phyloP scores from a whole-genome alignment of 2,797 vertebrate species.

The Alfaro cultratus region DNA sequence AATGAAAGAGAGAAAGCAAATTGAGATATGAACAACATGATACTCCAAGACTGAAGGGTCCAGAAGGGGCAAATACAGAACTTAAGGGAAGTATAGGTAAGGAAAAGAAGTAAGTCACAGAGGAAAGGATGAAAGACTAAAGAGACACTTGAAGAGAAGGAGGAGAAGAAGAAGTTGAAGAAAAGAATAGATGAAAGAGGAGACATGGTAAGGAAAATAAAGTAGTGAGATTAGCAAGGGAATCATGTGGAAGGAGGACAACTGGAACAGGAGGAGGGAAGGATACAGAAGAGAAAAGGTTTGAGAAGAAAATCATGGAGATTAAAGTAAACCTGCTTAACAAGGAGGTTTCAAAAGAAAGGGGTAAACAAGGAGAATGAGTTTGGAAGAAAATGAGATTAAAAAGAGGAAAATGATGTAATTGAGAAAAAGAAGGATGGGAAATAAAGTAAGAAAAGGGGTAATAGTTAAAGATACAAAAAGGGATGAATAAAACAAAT shows the following conservation, averaged over 20 bases:
- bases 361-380: background rate
- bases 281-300: background rate
- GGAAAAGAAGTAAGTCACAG: slow-evolving; percentile 21
- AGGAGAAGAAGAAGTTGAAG: background rate
- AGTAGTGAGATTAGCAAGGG: slow-evolving; percentile 9
- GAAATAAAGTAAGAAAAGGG: background rate
- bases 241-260: slow-evolving; percentile 25
- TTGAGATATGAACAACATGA: slow-evolving; percentile 48
- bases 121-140: slow-evolving; percentile 43
- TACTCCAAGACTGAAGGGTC: slow-evolving; percentile 41
- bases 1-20: slow-evolving; percentile 40
- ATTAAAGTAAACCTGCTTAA: slow-evolving; percentile 14
- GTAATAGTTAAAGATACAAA: background rate
- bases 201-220: slow-evolving; percentile 26
- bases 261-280: slow-evolving; percentile 24
- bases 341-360: background rate
- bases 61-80: slow-evolving; percentile 51
- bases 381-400: background rate
- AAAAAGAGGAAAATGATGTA: background rate
- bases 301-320: slow-evolving; percentile 10
- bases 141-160: slow-evolving; percentile 14
- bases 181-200: slow-evolving; percentile 31
- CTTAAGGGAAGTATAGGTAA: slow-evolving; percentile 21
- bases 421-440: background rate
- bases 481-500: background rate